A percentile compares a stretch with the other conserved stretches of the same genome.
Conservation (phyloP, 2,113 vertebrate species). For the Ceyx cyanopectus region DNA sequence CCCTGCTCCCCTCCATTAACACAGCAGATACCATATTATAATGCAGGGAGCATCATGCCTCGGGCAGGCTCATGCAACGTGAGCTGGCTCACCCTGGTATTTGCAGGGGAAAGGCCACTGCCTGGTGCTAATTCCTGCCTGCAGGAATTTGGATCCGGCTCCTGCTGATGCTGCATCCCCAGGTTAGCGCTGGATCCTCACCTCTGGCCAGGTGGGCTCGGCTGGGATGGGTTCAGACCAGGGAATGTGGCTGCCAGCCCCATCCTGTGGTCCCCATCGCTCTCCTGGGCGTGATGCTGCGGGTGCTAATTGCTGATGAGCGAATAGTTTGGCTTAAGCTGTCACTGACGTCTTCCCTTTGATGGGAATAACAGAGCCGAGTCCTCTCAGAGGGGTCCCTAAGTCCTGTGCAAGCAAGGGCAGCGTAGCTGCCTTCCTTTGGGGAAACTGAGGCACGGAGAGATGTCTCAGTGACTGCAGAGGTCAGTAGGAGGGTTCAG, state of each 20-base stretch:
- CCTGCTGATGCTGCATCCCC: neutral
- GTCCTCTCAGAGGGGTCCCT: neutral
- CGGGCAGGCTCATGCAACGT: neutral
- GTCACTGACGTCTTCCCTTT: neutral
- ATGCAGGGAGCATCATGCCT: neutral
- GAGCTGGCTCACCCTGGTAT: neutral
- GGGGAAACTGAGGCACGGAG: neutral
- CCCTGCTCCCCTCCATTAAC: slow-evolving; percentile 10
- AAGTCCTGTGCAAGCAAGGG: neutral
- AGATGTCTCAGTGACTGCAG: neutral
- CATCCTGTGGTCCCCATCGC: accelerated
- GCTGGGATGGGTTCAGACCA: neutral
- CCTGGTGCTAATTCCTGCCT: neutral
- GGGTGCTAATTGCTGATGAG: neutral
- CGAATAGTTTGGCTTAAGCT: neutral
- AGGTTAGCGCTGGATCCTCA: neutral
- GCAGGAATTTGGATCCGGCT: neutral
- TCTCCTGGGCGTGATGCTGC: neutral
- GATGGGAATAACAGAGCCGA: neutral
- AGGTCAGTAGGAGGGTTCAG: neutral
- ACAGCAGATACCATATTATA: neutral
- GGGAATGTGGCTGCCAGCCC: neutral
- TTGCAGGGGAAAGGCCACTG: neutral
- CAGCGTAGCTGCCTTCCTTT: accelerated
- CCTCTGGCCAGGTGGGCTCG: accelerated